Percentiles rank a stretch among this genome's conserved stretches.
These are phyloP conservation scores for Falco concolor DNA, from an alignment of 2,797 vertebrate species.

Conservation along the genomic window DNA sequence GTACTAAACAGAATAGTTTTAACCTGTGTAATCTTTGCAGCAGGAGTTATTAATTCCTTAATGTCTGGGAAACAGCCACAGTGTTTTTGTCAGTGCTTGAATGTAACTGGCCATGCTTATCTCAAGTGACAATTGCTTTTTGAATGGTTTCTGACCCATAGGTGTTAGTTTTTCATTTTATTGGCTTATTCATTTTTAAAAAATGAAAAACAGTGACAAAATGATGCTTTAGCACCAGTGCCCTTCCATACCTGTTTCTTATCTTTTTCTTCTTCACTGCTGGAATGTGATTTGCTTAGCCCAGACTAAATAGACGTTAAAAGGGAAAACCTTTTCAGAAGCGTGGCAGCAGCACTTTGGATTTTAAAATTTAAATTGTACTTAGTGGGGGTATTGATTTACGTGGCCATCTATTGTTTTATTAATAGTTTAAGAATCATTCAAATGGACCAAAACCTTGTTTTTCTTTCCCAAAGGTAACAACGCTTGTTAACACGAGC, in stretches of 20 bases:
- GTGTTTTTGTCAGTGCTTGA: not conserved
- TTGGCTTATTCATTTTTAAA: not conserved
- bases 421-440: not conserved
- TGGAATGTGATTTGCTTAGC: not conserved
- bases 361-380: not conserved
- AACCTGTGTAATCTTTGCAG: not conserved
- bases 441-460: not conserved
- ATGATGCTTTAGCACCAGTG: not conserved
- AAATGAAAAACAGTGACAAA: not conserved
- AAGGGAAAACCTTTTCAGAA: not conserved
- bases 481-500: slow-evolving; percentile 96
- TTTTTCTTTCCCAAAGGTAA: slow-evolving; percentile 81
- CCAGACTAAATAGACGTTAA: not conserved
- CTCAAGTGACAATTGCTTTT: not conserved
- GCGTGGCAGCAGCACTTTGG: not conserved
- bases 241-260: not conserved
- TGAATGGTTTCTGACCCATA: not conserved
- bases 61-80: not conserved
- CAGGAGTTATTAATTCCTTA: not conserved
- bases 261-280: not conserved
- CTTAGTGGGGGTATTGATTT: not conserved
- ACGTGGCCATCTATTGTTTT: not conserved
- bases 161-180: not conserved
- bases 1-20: not conserved
- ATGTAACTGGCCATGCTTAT: not conserved